Conservation (phyloP, 2,113 vertebrate genomes). For the Lynx canadensis region DNA sequence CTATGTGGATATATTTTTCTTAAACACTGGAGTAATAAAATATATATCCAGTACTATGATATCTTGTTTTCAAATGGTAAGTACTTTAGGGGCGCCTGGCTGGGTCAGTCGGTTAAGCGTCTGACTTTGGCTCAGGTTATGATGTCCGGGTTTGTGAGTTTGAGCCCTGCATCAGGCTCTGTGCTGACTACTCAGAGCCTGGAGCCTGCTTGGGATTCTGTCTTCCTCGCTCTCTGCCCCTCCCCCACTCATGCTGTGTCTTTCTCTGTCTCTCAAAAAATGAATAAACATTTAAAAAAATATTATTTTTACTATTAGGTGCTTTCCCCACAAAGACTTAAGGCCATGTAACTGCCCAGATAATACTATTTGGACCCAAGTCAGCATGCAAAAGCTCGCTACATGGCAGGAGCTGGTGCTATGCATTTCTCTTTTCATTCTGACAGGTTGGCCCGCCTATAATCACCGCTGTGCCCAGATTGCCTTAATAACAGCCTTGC, state of each 20-base stretch:
- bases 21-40: neutral
- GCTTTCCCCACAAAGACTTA: slow-evolving; percentile 38
- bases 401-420: neutral
- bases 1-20: neutral
- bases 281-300: neutral
- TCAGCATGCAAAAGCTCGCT: neutral
- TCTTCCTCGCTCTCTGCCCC: neutral
- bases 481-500: slow-evolving; percentile 32
- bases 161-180: neutral
- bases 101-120: no score
- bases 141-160: neutral
- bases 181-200: neutral
- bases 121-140: neutral
- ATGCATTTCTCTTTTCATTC: slow-evolving; percentile 2
- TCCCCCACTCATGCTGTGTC: neutral
- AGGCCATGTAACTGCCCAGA: neutral
- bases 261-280: no score
- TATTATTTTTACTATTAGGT: slow-evolving; percentile 21
- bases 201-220: neutral
- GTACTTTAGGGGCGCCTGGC: neutral
- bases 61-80: neutral
- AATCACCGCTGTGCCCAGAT: slow-evolving; percentile 12
- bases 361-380: neutral
- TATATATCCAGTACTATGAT: neutral
- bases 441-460: neutral